Evolutionary conservation across 2,888 invertebrate genomes (phyloP).

Genomic region (Athalia rosae): DNA sequence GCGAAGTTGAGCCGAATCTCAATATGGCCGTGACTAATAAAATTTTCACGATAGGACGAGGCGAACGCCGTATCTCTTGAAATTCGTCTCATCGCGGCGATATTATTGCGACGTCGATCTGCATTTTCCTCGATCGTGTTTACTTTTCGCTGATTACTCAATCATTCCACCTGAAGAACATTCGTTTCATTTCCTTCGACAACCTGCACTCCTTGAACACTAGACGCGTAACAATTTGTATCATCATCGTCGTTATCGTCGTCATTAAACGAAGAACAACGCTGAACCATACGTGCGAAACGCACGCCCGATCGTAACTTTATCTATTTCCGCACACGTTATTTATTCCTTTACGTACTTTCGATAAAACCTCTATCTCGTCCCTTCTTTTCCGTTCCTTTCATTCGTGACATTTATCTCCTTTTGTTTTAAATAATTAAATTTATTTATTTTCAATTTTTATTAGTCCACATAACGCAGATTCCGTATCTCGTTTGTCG

Average conservation of each 20-base stretch:
- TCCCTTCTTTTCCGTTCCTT: slow-evolving; percentile 38
- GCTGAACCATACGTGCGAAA: not conserved
- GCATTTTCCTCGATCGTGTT: no score
- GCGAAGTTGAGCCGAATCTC: no score
- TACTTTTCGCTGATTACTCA: no score
- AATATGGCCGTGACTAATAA: no score
- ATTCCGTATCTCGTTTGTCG: not conserved
- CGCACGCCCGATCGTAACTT: not conserved
- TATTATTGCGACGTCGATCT: no score
- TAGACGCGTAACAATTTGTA: not conserved
- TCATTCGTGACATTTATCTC: slow-evolving; percentile 48
- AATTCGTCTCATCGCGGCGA: no score
- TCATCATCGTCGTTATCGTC: no score
- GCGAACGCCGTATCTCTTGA: no score
- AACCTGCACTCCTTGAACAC: no score
- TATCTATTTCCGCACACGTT: not conserved
- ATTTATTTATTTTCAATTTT: slow-evolving; percentile 23
- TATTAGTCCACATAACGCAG: slow-evolving; percentile 20
- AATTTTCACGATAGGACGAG: no score
- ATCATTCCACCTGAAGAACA: no score
- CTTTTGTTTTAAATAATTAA: slow-evolving; percentile 25
- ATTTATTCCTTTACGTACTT: not conserved
- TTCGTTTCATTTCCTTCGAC: no score
- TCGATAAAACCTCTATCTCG: slow-evolving; percentile 6
- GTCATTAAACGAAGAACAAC: not conserved